Conservation (phyloP, 2,888 invertebrate genomes). For the Melieria omissa region DNA sequence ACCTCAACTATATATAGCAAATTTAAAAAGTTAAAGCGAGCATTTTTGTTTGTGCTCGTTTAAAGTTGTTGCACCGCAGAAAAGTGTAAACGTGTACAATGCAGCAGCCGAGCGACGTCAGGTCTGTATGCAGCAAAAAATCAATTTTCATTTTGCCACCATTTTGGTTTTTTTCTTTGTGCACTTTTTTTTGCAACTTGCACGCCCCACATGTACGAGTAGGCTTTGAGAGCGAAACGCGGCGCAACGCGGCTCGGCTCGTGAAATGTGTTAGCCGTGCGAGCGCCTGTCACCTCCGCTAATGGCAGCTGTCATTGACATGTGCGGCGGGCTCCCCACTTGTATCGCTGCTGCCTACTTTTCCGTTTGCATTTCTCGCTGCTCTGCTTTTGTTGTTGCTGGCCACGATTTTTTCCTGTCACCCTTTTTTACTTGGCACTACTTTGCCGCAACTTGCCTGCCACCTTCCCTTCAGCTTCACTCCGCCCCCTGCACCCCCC, state of each 20-base stretch:
- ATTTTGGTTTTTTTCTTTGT: neutral
- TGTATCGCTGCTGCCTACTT: neutral
- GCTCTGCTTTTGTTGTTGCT: neutral
- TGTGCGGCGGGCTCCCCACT: slow-evolving; percentile 1
- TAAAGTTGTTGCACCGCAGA: too few species aligned
- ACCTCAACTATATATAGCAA: too few species aligned
- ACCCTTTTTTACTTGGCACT: slow-evolving; percentile 28
- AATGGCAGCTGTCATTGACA: slow-evolving; percentile 33
- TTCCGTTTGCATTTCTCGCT: neutral
- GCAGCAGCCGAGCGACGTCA: neutral
- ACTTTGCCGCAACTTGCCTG: neutral
- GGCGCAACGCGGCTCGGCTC: neutral
- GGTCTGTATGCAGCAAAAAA: neutral
- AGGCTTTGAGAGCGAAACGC: neutral
- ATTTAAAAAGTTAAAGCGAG: too few species aligned
- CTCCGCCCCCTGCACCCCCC: too few species aligned
- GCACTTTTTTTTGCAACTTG: neutral
- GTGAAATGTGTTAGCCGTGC: neutral
- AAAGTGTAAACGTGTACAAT: too few species aligned
- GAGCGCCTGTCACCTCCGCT: slow-evolving; percentile 1
- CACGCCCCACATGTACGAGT: neutral
- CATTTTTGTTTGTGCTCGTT: too few species aligned
- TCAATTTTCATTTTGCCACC: slow-evolving; percentile 3
- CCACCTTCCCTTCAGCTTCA: too few species aligned
- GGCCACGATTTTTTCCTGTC: slow-evolving; percentile 25